Evolutionary conservation across 2,797 vertebrate species (phyloP), one percentile per base, ranked within the genome.

Genomic region (Esox masquinongy): DNA sequence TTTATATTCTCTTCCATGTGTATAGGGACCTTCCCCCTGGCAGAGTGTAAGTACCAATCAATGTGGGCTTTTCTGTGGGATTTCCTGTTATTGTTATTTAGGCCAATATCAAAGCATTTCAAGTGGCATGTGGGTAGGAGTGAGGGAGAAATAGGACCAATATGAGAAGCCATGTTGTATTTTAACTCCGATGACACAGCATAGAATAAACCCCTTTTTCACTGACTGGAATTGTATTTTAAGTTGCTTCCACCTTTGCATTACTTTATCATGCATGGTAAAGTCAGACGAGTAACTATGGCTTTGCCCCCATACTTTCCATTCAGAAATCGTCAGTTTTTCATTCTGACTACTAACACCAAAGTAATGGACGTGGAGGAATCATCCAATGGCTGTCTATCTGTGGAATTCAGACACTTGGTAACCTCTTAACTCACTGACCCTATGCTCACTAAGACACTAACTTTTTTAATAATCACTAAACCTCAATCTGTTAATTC

Each of bases 281-380:
- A 29, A 24, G n/a, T 63, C n/a, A 31, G 63, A 66, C 14, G 24
- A 64, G 22, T 36, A 22, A 61, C 53, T 3, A 50, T 49, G 49
- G 75, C 63, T 22, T 51, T 76, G 8, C 36, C 3, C 3, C 19
- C n/a, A 51, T 12, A 34, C 70, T 84, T 88, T 79, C 59, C 11
- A 51, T 82, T 79, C 76, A 99, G 97, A 86, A 97, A 95, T 86
- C 94, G 97, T 61, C 96, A 97, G 80, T 99, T 99, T 82, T 95
- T 97, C 81, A 97, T 99, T 83, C 95, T 95, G 83, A 98, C 96
- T 81, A 98, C 96, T 70, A 97, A 97, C 12, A 95, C 96, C 86
- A 99, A 99, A 93, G 96, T 96, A 5, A 99, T 99, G 98, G 97
- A 97, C 85, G 95, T 96, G 34, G 98, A 98, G 80, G 97, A 99